Evolutionary conservation across 1,140 invertebrate genomes (phyloP).

Genomic region (Drosophila tani): DNA sequence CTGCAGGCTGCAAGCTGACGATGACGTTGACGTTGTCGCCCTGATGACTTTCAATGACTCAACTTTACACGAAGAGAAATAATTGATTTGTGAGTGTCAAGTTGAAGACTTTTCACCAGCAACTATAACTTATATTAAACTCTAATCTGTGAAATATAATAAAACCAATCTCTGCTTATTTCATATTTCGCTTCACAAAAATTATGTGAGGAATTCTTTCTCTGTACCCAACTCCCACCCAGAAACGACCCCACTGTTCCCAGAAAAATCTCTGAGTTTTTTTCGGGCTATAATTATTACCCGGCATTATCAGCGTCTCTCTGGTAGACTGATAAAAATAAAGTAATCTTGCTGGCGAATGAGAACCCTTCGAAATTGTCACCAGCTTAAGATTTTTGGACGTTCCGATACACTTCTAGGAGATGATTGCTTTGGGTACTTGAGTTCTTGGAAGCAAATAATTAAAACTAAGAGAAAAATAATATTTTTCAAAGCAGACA

Average conservation of each 20-base stretch:
- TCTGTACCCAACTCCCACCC: not conserved
- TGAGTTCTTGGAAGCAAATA: too few species aligned
- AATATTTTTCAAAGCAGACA: too few species aligned
- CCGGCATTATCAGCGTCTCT: slow-evolving; percentile 47
- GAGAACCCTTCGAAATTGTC: slow-evolving; percentile 36
- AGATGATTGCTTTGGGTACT: not conserved
- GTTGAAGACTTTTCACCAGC: too few species aligned
- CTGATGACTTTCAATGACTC: slow-evolving; percentile 71
- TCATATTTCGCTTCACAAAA: too few species aligned
- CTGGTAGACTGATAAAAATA: slow-evolving; percentile 51
- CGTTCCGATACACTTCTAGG: not conserved
- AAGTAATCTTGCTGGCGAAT: slow-evolving; percentile 36
- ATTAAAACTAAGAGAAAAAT: too few species aligned
- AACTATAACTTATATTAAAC: too few species aligned
- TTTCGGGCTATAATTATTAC: slow-evolving; percentile 47
- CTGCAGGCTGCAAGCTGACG: slow-evolving; percentile 61
- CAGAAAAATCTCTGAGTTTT: slow-evolving; percentile 22
- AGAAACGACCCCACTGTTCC: not conserved
- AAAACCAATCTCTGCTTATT: too few species aligned
- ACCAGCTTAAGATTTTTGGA: slow-evolving; percentile 24
- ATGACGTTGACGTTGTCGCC: slow-evolving; percentile 69
- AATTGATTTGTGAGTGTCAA: not conserved
- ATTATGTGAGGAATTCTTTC: not conserved
- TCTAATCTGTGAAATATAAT: too few species aligned
- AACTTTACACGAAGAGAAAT: slow-evolving; percentile 32